These are phyloP conservation scores for Salvelinus namaycush DNA, from an alignment of 2,113 vertebrate species.

Conservation along the genomic window DNA sequence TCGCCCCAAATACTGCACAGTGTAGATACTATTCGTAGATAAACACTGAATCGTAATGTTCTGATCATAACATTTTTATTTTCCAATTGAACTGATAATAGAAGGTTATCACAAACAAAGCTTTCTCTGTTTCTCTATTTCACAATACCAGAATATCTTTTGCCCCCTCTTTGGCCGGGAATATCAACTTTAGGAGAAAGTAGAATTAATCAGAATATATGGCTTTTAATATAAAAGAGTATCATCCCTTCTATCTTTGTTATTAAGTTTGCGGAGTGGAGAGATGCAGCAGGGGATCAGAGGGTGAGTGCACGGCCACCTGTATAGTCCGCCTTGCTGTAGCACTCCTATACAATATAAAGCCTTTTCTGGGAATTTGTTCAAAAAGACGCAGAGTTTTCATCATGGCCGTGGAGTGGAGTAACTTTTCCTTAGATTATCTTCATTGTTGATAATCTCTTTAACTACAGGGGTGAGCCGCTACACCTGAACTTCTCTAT, in stretches of 20 bases:
- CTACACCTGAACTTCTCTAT: constrained; percentile 66
- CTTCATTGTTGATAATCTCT: constrained; percentile 81
- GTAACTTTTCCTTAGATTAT: constrained; percentile 79
- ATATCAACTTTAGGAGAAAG: constrained; percentile 59
- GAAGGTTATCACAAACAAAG: not conserved
- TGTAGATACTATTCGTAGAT: not conserved
- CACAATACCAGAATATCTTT: not conserved
- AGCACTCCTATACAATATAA: constrained; percentile 81
- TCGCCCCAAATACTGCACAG: not conserved
- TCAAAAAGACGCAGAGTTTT: constrained; percentile 67
- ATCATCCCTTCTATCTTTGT: constrained; percentile 73
- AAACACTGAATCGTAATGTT: constrained; percentile 22
- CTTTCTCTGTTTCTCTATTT: not conserved
- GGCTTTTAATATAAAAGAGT: constrained; percentile 82
- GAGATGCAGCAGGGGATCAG: constrained; percentile 72
- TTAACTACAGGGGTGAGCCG: constrained; percentile 72
- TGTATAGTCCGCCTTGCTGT: constrained; percentile 46
- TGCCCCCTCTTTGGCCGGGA: constrained; percentile 20
- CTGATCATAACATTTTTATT: not conserved
- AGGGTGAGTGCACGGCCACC: constrained; percentile 71
- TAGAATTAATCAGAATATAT: constrained; percentile 89
- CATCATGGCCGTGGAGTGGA: constrained; percentile 54
- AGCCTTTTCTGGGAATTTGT: constrained; percentile 81
- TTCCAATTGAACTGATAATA: not conserved
- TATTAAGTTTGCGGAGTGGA: constrained; percentile 86